Base-by-base conservation (phyloP, 1,140 invertebrate genomes). In the Zaprionus ornatus region DNA sequence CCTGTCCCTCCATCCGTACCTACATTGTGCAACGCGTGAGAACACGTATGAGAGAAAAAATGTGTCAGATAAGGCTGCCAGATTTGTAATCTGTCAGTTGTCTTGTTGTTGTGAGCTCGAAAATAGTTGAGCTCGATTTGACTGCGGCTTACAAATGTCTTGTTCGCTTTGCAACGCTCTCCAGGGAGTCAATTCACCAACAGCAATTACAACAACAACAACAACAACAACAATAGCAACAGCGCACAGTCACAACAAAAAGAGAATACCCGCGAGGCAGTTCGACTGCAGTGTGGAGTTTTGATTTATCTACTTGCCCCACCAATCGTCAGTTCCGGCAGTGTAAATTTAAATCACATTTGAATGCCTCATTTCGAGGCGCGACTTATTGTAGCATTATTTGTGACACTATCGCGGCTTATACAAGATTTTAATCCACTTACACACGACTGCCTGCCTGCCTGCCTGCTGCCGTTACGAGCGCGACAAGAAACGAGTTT, bases 1-100 rank as follows among this genome's bases (percentile, higher is more conserved):
- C 55, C 61, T n/a, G 48, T 17, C 62, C 27, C 29, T 61, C 50
- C 21, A 27, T 48, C 13, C 42, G 55, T 61, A 25, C 37, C 27
- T 32, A 5, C 45, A 80, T 88, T 75, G 71, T 88, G 77, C 66
- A 80, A 80, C 65, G 71, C 67, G 74, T 87, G 84, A 90, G 84
- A 90, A 88, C 19, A 66, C 60, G 59, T 42, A 68, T 57, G 55
- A 75, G 62, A 40, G 54, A 48, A 67, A 71, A 72, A 75, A 50
- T 65, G 76, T 72, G 75, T 72, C 80, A 80, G 83, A 86, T 87
- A 88, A 86, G 77, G 79, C 68, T 62, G 60, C 48, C 73, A 63
- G 57, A 50, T 50, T 50, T 54, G 71, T 19, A 61, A 76, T 50
- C 45, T 54, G 15, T 45, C 37, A 56, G 12, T 32, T 68, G 71